Conservation (phyloP, 2,797 vertebrate genomes). For the Psittacula echo region DNA sequence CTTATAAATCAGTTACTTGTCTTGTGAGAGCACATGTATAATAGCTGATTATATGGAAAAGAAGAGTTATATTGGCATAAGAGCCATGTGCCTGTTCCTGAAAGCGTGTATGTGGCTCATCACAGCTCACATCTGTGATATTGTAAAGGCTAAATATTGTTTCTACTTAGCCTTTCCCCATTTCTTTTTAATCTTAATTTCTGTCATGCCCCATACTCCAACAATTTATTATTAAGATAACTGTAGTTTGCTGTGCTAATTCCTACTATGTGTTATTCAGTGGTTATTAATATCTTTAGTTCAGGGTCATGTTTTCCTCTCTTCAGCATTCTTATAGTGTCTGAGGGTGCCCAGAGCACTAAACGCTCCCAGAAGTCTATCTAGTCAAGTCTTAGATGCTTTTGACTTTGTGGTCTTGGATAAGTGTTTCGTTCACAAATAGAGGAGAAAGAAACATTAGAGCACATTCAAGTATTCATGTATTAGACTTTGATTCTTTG, state of each 20-base stretch:
- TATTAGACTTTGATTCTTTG: constrained; percentile 3
- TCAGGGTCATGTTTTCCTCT: constrained; percentile 44
- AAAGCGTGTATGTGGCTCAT: not conserved
- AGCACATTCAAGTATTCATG: not conserved
- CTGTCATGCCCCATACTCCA: constrained; percentile 22
- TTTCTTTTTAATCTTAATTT: constrained; percentile 8
- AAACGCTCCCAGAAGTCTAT: not conserved
- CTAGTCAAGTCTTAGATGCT: not conserved
- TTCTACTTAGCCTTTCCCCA: not conserved
- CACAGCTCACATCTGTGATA: not conserved
- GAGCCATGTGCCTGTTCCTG: not conserved
- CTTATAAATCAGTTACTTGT: not conserved
- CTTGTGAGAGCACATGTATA: not conserved
- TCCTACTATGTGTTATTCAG: not conserved
- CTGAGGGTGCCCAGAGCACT: not conserved
- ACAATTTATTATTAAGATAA: constrained; percentile 37
- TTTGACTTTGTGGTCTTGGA: not conserved
- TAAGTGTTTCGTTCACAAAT: not conserved
- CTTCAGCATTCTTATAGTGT: constrained; percentile 29
- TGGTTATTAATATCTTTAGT: constrained; percentile 44
- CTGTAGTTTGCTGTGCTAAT: constrained; percentile 56
- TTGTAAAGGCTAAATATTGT: not conserved
- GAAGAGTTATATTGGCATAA: not conserved
- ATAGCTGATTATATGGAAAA: not conserved
- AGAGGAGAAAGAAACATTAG: not conserved